These are phyloP conservation scores for Sebastes fasciatus DNA, from an alignment of 2,113 vertebrate genomes.

Conservation along the genomic window DNA sequence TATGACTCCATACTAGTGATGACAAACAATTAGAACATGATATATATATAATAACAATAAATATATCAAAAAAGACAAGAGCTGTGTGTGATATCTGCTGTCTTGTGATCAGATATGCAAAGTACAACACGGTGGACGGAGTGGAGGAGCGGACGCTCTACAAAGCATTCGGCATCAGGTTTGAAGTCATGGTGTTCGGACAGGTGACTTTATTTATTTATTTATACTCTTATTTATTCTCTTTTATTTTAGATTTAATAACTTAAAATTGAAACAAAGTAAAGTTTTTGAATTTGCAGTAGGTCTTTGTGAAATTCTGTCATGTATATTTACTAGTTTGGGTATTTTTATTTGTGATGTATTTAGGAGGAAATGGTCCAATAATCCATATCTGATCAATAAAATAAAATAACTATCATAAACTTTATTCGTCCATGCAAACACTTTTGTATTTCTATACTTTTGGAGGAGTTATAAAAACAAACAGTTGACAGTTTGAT, in stretches of 20 bases:
- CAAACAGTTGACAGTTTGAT: not conserved
- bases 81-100: not conserved
- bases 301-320: not conserved
- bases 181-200: constrained; percentile 91
- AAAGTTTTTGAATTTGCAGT: too few species aligned
- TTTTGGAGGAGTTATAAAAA: not conserved
- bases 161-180: constrained; percentile 89
- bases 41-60: too few species aligned
- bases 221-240: not conserved
- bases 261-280: too few species aligned
- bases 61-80: too few species aligned
- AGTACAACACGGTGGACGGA: constrained; percentile 81
- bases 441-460: not conserved
- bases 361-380: too few species aligned
- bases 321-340: too few species aligned
- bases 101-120: constrained; percentile 83
- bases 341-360: too few species aligned
- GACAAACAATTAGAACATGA: too few species aligned
- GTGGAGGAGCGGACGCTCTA: constrained; percentile 86
- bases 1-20: too few species aligned
- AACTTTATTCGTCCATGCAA: not conserved
- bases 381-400: not conserved
- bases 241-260: not conserved
- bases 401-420: not conserved
- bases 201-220: constrained; percentile 76